A percentile compares a stretch with the other conserved stretches of the same genome.
Evolutionary conservation across 1,140 invertebrate species (phyloP).

Genomic region (Aphelenchoides fujianensis): DNA sequence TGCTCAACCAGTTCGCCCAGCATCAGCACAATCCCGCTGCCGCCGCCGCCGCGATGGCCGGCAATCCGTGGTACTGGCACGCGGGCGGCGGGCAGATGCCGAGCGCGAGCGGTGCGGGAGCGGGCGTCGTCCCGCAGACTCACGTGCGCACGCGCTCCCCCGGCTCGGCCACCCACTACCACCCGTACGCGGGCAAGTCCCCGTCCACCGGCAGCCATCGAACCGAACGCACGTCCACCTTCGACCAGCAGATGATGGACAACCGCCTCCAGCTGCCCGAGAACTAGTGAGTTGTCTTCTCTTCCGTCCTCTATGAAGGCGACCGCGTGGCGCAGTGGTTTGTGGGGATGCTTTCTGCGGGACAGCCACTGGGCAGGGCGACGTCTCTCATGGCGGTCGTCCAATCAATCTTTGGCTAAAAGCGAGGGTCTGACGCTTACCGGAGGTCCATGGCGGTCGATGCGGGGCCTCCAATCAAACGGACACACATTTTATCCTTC

Average conservation of each 20-base stretch:
- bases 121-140: slow-evolving; percentile 7
- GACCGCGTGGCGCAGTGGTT: neutral
- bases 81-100: slow-evolving; percentile 10
- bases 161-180: slow-evolving; percentile 39
- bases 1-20: slow-evolving; percentile 17
- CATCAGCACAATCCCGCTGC: slow-evolving; percentile 24
- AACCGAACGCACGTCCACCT: slow-evolving; percentile 22
- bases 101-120: neutral
- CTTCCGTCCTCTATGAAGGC: too few relatives aligned
- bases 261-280: slow-evolving; percentile 5
- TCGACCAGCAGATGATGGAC: slow-evolving; percentile 27
- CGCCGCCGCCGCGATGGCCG: neutral
- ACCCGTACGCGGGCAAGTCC: slow-evolving; percentile 33
- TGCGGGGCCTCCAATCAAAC: neutral
- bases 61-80: neutral
- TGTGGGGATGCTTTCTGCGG: neutral
- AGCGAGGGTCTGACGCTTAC: neutral
- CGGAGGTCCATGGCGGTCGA: neutral
- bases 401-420: neutral
- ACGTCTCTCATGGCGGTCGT: neutral
- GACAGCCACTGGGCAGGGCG: neutral
- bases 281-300: neutral
- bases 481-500: neutral
- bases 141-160: slow-evolving; percentile 42
- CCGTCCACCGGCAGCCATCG: neutral